These are phyloP conservation scores for Saguinus imperator DNA, from an alignment of 2,113 vertebrate genomes.

Conservation along the genomic window DNA sequence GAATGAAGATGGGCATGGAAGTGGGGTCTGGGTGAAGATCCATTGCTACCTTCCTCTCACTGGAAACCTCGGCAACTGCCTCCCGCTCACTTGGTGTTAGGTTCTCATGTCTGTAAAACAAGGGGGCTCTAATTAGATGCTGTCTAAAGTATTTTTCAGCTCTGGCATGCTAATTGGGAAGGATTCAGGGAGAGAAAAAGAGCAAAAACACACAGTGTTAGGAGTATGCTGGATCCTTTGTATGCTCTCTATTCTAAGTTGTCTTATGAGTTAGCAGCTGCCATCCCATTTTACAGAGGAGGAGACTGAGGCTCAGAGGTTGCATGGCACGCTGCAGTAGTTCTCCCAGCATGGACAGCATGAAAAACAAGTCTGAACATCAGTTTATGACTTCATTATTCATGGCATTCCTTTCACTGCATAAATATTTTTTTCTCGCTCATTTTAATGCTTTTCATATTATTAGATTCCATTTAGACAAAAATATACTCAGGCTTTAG, in stretches of 20 bases:
- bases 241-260: fast-evolving
- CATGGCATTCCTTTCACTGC: fast-evolving
- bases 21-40: no score
- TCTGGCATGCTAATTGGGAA: background rate
- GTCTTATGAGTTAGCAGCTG: background rate
- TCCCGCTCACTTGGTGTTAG: no score
- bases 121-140: no score
- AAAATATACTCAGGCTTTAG: background rate
- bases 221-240: fast-evolving
- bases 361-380: fast-evolving
- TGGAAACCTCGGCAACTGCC: background rate
- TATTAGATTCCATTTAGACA: background rate
- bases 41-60: fast-evolving
- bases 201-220: fast-evolving
- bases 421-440: background rate
- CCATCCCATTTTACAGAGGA: fast-evolving
- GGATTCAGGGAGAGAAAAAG: background rate
- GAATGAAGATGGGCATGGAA: fast-evolving
- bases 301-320: background rate
- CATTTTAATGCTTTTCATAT: background rate
- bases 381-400: fast-evolving
- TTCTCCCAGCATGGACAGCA: background rate
- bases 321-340: fast-evolving
- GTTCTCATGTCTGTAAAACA: background rate
- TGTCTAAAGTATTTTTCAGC: background rate